phyloP scores from a whole-genome alignment of 2,113 vertebrate species.

The Zootoca vivipara region DNA sequence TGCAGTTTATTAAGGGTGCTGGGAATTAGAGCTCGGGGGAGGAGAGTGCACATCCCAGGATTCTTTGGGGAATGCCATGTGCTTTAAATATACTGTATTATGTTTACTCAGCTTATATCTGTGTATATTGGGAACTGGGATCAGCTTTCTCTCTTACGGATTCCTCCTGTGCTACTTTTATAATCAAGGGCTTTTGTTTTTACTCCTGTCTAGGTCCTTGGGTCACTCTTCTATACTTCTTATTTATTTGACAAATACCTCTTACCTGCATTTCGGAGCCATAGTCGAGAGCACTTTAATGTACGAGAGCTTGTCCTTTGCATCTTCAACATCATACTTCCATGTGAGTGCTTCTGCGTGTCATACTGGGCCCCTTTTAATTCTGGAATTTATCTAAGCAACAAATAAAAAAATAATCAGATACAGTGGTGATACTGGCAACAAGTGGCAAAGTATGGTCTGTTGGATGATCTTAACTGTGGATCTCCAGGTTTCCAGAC shows the following conservation, averaged over 20 bases:
- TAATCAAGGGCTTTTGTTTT: neutral
- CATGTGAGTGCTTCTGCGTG: slow-evolving; percentile 77
- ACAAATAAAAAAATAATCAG: neutral
- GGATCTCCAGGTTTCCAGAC: no score
- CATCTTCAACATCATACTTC: slow-evolving; percentile 95
- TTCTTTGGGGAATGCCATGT: neutral
- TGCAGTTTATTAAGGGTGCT: no score
- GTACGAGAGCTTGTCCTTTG: slow-evolving; percentile 90
- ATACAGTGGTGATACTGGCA: neutral
- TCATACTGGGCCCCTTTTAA: no score
- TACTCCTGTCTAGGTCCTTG: slow-evolving; percentile 82
- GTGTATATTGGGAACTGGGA: neutral
- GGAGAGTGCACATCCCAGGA: no score
- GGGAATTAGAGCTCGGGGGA: no score
- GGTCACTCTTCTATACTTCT: slow-evolving; percentile 90
- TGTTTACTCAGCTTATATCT: neutral
- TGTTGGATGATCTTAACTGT: neutral
- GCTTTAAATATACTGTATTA: neutral
- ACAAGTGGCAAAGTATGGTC: neutral
- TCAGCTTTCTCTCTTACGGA: neutral
- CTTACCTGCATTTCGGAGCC: slow-evolving; percentile 88
- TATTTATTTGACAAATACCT: no score
- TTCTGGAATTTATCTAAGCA: neutral
- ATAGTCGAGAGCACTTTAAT: slow-evolving; percentile 87
- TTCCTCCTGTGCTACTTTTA: neutral